These are phyloP conservation scores for Orbicella faveolata DNA, from an alignment of 64 coral and sea anemone genomes.

Conservation along the genomic window DNA sequence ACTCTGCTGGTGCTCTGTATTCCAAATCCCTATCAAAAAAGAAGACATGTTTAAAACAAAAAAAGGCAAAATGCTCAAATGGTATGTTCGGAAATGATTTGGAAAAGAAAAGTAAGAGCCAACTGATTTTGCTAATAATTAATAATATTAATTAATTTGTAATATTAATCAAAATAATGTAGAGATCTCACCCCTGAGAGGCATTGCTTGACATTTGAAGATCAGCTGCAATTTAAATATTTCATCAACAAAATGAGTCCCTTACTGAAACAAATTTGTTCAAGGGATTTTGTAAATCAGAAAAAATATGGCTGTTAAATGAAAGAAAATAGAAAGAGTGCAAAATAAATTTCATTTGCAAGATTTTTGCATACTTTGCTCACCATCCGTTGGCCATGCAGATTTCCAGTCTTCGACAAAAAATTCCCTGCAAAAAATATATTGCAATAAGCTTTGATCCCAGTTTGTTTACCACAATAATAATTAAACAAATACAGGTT, in stretches of 20 bases:
- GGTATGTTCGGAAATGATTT: not conserved
- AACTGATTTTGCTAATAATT: no score
- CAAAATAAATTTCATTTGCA: not conserved
- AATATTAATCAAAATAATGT: not conserved
- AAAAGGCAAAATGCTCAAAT: not conserved
- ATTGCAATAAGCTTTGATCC: no score
- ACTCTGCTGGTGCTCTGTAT: constrained; percentile 69
- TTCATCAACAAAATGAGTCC: not conserved
- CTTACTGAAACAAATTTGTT: not conserved
- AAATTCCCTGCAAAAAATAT: constrained; percentile 68
- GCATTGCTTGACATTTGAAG: not conserved
- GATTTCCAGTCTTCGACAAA: constrained; percentile 70
- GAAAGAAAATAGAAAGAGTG: no score
- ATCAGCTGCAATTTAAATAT: not conserved
- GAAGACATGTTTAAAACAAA: not conserved
- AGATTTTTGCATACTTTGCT: constrained; percentile 10
- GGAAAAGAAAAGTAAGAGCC: no score
- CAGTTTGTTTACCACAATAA: no score
- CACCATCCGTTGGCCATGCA: constrained; percentile 58
- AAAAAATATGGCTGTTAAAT: no score
- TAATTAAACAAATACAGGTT: no score
- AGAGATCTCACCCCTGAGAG: not conserved
- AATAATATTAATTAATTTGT: no score
- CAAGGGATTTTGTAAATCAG: no score
- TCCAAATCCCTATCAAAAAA: constrained; percentile 39